Evolutionary conservation across 1,140 invertebrate species (phyloP).

Genomic region (Heliconius himera): DNA sequence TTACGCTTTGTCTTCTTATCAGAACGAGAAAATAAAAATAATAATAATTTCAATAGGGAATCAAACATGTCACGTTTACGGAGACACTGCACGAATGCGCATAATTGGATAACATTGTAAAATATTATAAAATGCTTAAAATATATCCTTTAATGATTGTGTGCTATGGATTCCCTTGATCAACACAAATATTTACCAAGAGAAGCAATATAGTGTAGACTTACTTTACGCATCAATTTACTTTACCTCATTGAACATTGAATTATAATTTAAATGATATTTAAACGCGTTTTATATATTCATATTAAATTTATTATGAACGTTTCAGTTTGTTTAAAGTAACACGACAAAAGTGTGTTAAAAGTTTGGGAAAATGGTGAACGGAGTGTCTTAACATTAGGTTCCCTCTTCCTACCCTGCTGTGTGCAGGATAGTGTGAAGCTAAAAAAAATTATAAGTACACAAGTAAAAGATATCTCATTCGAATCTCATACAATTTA

Average conservation of each 20-base stretch:
- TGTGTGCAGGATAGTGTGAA: too few relatives aligned
- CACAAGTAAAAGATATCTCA: constrained; percentile 1
- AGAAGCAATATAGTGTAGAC: background rate
- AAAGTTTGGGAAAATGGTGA: background rate
- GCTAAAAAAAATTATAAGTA: background rate
- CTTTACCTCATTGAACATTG: background rate
- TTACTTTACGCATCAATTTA: background rate
- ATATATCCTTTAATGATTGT: background rate
- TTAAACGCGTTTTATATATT: background rate
- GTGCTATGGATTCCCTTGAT: background rate
- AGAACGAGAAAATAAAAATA: too few relatives aligned
- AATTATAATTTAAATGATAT: background rate
- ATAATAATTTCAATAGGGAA: too few relatives aligned
- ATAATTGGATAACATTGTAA: background rate
- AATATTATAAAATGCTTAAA: constrained; percentile 1
- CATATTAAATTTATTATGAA: background rate
- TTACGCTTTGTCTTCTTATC: too few relatives aligned
- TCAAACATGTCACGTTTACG: too few relatives aligned
- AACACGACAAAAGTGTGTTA: too few relatives aligned
- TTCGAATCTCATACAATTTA: constrained; percentile 2
- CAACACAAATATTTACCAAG: background rate
- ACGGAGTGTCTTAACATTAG: background rate
- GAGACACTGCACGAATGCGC: background rate
- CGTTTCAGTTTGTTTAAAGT: too few relatives aligned
- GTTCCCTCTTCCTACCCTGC: background rate